Conservation (phyloP, 2,888 invertebrate genomes). For the Lampropteryx suffumata region DNA sequence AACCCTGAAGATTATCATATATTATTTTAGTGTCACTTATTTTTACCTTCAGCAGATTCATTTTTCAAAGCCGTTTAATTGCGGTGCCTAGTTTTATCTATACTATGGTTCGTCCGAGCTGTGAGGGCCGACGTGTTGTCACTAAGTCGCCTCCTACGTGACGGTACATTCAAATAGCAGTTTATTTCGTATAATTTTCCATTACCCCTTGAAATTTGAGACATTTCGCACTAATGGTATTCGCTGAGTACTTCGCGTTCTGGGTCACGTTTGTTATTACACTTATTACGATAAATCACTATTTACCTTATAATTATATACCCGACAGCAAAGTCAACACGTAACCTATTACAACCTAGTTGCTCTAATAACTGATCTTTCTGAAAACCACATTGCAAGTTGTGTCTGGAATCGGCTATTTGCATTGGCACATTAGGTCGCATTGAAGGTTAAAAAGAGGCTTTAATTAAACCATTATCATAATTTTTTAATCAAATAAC, state of each 20-base stretch:
- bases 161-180: conserved; percentile 55
- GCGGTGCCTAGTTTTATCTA: conserved; percentile 1
- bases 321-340: no score
- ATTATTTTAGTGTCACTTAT: no score
- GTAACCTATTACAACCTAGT: no score
- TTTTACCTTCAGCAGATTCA: no score
- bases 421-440: no score
- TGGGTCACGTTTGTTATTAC: conserved; percentile 6
- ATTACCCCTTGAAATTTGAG: conserved; percentile 56
- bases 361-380: no score
- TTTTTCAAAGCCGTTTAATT: not conserved
- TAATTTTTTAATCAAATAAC: not conserved
- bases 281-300: conserved; percentile 9
- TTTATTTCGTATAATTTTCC: conserved; percentile 54
- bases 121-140: conserved; percentile 60
- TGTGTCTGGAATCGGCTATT: no score
- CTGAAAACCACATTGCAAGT: no score
- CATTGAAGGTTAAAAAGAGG: no score
- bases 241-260: conserved; percentile 6
- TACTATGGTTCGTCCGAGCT: conserved; percentile 21
- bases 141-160: conserved; percentile 59
- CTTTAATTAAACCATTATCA: not conserved
- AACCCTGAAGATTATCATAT: no score
- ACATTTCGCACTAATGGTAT: conserved; percentile 41
- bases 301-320: not conserved